Evolutionary conservation across 2,888 invertebrate genomes (phyloP), one percentile per base, ranked within the genome.

Genomic region (Ichneumon xanthorius): DNA sequence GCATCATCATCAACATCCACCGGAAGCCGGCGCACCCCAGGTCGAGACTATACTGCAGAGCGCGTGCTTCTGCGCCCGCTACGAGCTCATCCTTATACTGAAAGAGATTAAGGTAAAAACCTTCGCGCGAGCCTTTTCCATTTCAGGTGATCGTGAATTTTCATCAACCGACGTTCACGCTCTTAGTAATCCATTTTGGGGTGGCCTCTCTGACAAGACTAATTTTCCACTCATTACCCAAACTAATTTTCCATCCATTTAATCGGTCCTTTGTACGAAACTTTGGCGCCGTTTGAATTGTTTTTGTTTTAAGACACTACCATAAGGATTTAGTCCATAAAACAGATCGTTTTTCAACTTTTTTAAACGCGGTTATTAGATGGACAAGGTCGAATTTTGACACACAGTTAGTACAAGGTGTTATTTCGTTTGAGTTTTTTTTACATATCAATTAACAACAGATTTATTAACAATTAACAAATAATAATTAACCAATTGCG

Each of bases 51-150:
- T 96, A 89, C 96, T 97, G 92, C 97, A 97, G 94, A 97, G 97
- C 94, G 96, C 97, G 94, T 98, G 98, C 95, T 97, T 98, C 94
- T 97, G 98, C 94, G 97, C 98, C 93, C 98, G 98, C 95, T 97
- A 98, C 95, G 99, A 99, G 96, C 96, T 99, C 95, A 97, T 98
- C 92, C 96, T 98, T 94, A 99, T 99, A 94, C 96, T 99, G 92
- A 98, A 98, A 95, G 99, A 99, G 96, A 96, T 98, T 94, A 94
- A 94, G 93, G 93, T 94, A 89, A 90, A 65, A 22, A 45, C 26
- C 30, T 4, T 53, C 67, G 55, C 11, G 33, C 48, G 40, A 14
- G 19, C 14, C 19, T 80, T 50, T 26, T 63, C 4, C 55, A 45
- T 75, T 68, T 37, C 67, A 68, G 50, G 37, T 63, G 22, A 37